Conservation (phyloP, 2,113 vertebrate species). For the Nymphicus hollandicus region DNA sequence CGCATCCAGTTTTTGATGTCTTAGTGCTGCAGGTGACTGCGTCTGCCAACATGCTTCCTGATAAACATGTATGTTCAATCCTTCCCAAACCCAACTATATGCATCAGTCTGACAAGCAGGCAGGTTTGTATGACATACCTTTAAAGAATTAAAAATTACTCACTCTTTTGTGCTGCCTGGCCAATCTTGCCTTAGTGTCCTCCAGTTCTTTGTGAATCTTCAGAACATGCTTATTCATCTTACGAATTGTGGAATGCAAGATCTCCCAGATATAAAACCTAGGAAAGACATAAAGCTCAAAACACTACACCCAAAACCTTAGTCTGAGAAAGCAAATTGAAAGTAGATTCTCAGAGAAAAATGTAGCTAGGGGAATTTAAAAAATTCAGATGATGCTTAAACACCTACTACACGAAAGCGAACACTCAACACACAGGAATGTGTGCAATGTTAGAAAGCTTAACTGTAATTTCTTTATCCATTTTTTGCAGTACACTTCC, state of each 20-base stretch:
- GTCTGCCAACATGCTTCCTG: background rate
- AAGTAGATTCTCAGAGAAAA: background rate
- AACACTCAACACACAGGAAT: background rate
- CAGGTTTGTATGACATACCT: background rate
- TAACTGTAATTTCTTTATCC: background rate
- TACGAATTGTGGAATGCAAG: constrained; percentile 95
- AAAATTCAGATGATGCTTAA: background rate
- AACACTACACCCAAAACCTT: background rate
- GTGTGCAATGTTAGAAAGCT: background rate
- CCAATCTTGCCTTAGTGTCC: constrained; percentile 91
- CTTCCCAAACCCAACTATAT: background rate
- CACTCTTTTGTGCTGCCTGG: constrained; percentile 90
- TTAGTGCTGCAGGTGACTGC: background rate
- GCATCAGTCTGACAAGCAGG: background rate
- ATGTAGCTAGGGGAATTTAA: background rate
- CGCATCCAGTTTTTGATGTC: background rate
- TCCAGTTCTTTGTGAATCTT: constrained; percentile 97
- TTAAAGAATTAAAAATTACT: background rate
- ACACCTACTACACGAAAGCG: background rate
- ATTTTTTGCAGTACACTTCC: background rate
- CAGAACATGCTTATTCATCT: constrained; percentile 98
- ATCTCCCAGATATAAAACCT: constrained; percentile 98
- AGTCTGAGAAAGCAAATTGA: background rate
- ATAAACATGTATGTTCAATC: background rate
- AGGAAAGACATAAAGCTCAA: background rate